These are phyloP conservation scores for Streptopelia turtur DNA, from an alignment of 2,797 vertebrate species.

Conservation along the genomic window DNA sequence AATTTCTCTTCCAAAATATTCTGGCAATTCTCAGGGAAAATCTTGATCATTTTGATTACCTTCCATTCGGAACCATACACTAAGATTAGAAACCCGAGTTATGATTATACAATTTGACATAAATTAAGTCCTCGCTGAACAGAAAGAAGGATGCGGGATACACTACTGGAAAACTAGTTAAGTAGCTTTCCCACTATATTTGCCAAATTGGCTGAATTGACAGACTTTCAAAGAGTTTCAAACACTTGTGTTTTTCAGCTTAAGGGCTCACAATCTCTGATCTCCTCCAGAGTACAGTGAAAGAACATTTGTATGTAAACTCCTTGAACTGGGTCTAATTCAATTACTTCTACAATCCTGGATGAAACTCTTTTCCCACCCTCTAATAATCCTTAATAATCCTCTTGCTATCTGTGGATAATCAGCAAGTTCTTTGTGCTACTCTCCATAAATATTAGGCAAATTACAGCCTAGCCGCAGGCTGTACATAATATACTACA, in stretches of 20 bases:
- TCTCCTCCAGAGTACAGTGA: neutral
- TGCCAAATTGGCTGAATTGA: slow-evolving; percentile 53
- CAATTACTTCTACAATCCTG: slow-evolving; percentile 49
- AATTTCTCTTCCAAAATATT: neutral
- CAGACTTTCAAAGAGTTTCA: slow-evolving; percentile 31
- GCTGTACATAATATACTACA: neutral
- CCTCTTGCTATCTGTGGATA: slow-evolving; percentile 12
- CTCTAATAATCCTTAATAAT: slow-evolving; percentile 60
- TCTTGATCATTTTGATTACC: neutral
- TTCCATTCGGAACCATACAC: neutral
- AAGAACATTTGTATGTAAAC: slow-evolving; percentile 23
- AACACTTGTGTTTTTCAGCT: slow-evolving; percentile 43
- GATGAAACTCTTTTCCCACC: slow-evolving; percentile 57
- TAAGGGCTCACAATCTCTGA: slow-evolving; percentile 46
- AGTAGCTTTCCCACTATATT: slow-evolving; percentile 48
- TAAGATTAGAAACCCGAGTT: neutral
- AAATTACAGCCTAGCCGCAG: neutral
- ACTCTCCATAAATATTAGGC: neutral
- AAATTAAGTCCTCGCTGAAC: neutral
- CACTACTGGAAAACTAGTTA: neutral
- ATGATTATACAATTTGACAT: neutral
- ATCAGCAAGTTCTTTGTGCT: neutral
- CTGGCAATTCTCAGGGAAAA: neutral
- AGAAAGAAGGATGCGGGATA: neutral
- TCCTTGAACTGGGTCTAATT: slow-evolving; percentile 43